Evolutionary conservation across 37 sponge, comb jelly and placozoan genomes (phyloP).

Genomic region (Halisarca cf. caerulea): DNA sequence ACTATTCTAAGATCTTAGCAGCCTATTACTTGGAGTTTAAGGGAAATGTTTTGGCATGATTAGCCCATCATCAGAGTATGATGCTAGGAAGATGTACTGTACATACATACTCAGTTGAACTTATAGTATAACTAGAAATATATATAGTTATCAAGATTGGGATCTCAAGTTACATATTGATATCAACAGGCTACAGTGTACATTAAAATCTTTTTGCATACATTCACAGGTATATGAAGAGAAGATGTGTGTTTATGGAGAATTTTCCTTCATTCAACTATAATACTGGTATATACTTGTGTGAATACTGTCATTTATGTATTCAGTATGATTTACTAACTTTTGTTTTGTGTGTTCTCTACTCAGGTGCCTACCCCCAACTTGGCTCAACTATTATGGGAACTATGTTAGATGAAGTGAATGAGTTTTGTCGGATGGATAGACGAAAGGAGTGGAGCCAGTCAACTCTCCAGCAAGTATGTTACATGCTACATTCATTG

Average conservation of each 20-base stretch:
- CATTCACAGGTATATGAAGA: constrained; percentile 41
- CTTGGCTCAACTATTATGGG: constrained; percentile 83
- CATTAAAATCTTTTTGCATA: no score
- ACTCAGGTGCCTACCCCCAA: constrained; percentile 26
- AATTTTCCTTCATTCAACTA: constrained; percentile 41
- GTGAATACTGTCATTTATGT: background rate
- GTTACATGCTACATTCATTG: no score
- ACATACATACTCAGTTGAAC: no score
- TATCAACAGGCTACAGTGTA: background rate
- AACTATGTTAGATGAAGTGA: constrained; percentile 77
- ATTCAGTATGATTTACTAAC: background rate
- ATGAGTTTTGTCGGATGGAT: constrained; percentile 69
- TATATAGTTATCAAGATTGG: no score
- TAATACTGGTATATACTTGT: constrained; percentile 10
- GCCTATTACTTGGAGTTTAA: no score
- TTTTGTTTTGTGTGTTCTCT: background rate
- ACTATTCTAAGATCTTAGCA: no score
- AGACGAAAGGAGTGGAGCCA: constrained; percentile 61
- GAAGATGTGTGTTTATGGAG: constrained; percentile 41
- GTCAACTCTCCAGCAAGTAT: constrained; percentile 52
- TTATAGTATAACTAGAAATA: no score
- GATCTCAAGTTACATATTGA: no score
- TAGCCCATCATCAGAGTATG: no score
- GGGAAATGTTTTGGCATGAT: no score
- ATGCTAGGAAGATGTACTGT: no score